phyloP scores from a whole-genome alignment of 2,797 vertebrate species.

The Spinus olivaceus region DNA sequence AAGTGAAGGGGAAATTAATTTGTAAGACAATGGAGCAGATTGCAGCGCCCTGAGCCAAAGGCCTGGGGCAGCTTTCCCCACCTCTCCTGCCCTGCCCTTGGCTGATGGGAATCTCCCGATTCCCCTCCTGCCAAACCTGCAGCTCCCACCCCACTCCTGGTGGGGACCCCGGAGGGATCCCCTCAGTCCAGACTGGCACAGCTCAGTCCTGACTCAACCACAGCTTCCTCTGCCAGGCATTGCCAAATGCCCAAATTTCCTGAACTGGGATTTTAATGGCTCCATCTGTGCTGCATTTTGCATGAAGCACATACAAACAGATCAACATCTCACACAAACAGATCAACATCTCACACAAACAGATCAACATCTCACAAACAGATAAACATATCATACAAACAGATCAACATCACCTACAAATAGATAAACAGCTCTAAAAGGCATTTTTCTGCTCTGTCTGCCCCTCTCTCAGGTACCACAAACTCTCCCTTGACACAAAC shows the following conservation, averaged over 20 bases:
- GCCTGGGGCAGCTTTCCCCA: background rate
- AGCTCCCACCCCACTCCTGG: background rate
- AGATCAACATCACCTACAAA: background rate
- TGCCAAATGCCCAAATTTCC: background rate
- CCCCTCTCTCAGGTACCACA: background rate
- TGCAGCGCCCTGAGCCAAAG: background rate
- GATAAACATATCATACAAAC: background rate
- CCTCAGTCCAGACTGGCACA: background rate
- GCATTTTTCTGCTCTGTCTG: background rate
- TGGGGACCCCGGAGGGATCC: background rate
- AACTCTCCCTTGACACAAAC: background rate
- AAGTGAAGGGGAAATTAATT: slow-evolving; percentile 36
- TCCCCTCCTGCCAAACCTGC: background rate
- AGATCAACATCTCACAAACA: background rate
- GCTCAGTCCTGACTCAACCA: background rate
- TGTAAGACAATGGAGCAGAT: slow-evolving; percentile 1
- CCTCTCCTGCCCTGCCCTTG: background rate
- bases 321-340: background rate
- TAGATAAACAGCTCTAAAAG: background rate
- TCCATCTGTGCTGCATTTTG: background rate
- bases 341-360: background rate
- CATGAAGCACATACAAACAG: background rate
- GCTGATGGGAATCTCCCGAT: background rate
- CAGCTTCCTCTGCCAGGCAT: background rate
- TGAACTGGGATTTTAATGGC: background rate